Evolutionary conservation across 2,797 vertebrate species (phyloP).

Genomic region (Molossus alvarezi): DNA sequence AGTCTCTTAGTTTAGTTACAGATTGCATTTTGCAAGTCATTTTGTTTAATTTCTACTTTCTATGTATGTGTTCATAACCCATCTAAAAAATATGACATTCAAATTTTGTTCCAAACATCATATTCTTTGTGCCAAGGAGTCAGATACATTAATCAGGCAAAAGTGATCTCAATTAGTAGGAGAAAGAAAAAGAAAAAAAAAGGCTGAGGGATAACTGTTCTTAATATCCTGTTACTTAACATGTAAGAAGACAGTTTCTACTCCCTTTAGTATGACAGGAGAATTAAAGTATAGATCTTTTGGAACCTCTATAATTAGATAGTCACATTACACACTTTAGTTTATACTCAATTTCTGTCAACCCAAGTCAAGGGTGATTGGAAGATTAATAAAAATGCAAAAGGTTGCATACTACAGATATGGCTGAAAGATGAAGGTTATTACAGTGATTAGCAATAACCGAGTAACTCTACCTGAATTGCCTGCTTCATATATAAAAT

Average conservation of each 20-base stretch:
- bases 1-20: background rate
- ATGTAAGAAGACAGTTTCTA: background rate
- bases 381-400: background rate
- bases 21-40: background rate
- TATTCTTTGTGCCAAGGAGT: background rate
- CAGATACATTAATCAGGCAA: background rate
- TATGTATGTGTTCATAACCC: background rate
- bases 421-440: background rate
- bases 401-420: background rate
- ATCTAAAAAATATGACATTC: background rate
- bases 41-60: slow-evolving; percentile 15
- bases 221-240: background rate
- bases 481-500: background rate
- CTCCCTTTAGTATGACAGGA: background rate
- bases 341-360: background rate
- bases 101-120: background rate
- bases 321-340: background rate
- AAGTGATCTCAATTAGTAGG: background rate
- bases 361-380: background rate
- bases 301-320: background rate
- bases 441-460: background rate
- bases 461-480: background rate
- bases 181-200: background rate
- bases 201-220: background rate
- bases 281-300: background rate